Evolutionary conservation across 2,888 invertebrate genomes (phyloP).

Genomic region (Zaprionus obscuricornis): DNA sequence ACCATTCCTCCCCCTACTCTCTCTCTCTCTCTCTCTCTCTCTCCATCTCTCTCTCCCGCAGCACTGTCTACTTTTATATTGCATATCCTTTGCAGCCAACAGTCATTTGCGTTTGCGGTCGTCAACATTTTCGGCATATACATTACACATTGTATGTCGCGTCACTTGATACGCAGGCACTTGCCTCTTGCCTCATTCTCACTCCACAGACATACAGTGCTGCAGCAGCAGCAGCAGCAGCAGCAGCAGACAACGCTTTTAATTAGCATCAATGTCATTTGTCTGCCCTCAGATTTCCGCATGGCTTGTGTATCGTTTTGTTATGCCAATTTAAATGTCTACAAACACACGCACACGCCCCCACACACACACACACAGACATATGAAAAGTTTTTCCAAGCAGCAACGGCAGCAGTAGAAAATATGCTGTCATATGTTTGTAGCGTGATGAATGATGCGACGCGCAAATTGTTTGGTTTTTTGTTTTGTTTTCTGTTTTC

Average conservation of each 20-base stretch:
- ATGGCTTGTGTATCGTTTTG: slow-evolving; percentile 29
- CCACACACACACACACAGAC: background rate
- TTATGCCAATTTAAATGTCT: slow-evolving; percentile 60
- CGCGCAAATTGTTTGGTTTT: slow-evolving; percentile 58
- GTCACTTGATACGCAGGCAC: slow-evolving; percentile 28
- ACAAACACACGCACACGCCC: slow-evolving; percentile 1
- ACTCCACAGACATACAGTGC: no score
- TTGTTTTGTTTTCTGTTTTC: slow-evolving; percentile 59
- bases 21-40: no score
- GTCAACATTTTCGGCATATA: slow-evolving; percentile 32
- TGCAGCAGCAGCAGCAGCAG: no score
- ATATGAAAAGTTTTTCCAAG: slow-evolving; percentile 1
- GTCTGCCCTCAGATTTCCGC: slow-evolving; percentile 43
- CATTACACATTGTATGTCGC: slow-evolving; percentile 37
- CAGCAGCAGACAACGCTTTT: slow-evolving; percentile 60
- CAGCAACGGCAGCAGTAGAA: slow-evolving; percentile 25
- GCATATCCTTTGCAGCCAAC: no score
- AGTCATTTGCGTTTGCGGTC: slow-evolving; percentile 3
- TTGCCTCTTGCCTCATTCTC: background rate
- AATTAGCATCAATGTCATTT: slow-evolving; percentile 74
- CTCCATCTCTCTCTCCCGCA: no score
- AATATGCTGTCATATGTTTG: slow-evolving; percentile 73
- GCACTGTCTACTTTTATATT: no score
- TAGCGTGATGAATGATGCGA: slow-evolving; percentile 69
- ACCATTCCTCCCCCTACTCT: background rate